Evolutionary conservation across 2,797 vertebrate genomes (phyloP).

Genomic region (Notolepis coatsorum): DNA sequence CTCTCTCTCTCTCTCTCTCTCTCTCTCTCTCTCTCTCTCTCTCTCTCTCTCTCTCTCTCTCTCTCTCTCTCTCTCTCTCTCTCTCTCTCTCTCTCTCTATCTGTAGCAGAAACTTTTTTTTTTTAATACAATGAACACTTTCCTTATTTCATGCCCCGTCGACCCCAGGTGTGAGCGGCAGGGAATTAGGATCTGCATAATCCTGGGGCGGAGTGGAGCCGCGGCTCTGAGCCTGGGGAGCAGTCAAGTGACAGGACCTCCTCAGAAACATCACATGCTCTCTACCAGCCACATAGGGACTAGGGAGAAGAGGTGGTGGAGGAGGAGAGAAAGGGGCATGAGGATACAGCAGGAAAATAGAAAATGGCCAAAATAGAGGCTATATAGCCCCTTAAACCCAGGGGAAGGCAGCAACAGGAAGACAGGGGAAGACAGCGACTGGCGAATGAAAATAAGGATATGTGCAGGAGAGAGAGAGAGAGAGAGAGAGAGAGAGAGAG

Average conservation of each 20-base stretch:
- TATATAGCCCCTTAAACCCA: not conserved
- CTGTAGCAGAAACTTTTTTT: conserved; percentile 68
- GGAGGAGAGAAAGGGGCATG: conserved; percentile 1
- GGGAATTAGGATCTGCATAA: conserved; percentile 81
- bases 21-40: not conserved
- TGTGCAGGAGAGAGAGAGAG: not conserved
- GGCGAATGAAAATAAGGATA: not conserved
- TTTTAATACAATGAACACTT: conserved; percentile 70
- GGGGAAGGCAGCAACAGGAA: not conserved
- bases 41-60: not conserved
- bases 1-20: not conserved
- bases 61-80: not conserved
- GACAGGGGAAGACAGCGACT: not conserved
- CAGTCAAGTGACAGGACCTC: conserved; percentile 61
- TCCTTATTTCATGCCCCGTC: conserved; percentile 81
- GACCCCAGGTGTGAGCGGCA: conserved; percentile 74
- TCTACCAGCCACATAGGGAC: conserved; percentile 16
- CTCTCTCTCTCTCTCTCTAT: conserved; percentile 5
- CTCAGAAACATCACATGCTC: conserved; percentile 66
- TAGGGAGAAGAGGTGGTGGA: not conserved
- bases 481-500: conserved; percentile 16
- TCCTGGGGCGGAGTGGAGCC: conserved; percentile 61
- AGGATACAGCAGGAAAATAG: not conserved
- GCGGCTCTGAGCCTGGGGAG: conserved; percentile 60
- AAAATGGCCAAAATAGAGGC: not conserved